Evolutionary conservation across 1,140 invertebrate genomes (phyloP), one percentile per base, ranked within the genome.

Genomic region (Zeugodacus cucurbitae): DNA sequence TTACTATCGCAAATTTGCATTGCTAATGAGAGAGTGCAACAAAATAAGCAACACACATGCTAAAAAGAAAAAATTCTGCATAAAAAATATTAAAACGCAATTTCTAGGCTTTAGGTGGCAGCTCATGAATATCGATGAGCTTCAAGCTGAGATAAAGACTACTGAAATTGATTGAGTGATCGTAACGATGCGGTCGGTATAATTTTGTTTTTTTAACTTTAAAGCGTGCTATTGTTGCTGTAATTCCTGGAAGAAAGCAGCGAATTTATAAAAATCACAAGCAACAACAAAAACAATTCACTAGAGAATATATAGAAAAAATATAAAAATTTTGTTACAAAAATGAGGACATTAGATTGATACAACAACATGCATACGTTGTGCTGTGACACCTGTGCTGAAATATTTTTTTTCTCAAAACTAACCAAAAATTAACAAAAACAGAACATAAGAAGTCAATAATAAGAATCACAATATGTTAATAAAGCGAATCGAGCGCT

Each of bases 1-100:
- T 82, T 82, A 14, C 7, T 82, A 82, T 41, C 41, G 20, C 48
- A 74, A 82, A 82, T 82, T 82, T 48, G 74, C 74, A 82, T 82
- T 82, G n/a, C n/a, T 82, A 29, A 82, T 82, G 37, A 82, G 74
- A 67, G 67, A 48, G 44, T 48, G 41, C 44, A 82, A 1, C 7
- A 82, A 26, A 20, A 48, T 48, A 82, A 48, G 8, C 41, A 82
- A 34, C 26, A 59, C n/a, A 37, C 0, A n/a, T 2, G 74, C 41
- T 78, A 41, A 70, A 64, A 34, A 41, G 17, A 5, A 1, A 20
- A 20, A 5, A 17, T 48, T 54, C 4, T 11, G 26, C 3, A 82
- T 8, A 48, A 22, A 54, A 82, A 54, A 82, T 14, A 82, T 54
- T 54, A 82, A 82, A 82, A 48, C 10, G n/a, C 41, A 20, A 54